phyloP scores from a whole-genome alignment of 2,888 invertebrate genomes.

The Orgyia antiqua region DNA sequence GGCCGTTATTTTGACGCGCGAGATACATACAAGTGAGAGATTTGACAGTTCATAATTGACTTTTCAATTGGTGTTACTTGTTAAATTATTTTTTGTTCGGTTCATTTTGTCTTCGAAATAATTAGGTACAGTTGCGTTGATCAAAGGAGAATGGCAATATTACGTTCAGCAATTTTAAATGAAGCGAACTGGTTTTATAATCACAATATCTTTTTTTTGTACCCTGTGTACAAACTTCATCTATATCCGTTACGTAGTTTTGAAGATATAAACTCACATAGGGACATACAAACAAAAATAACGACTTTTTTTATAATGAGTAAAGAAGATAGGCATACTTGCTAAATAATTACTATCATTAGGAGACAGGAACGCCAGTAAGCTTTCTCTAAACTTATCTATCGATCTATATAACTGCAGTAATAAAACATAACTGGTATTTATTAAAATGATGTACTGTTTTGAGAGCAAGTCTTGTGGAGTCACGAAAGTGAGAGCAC shows the following conservation, averaged over 20 bases:
- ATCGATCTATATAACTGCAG: conserved; percentile 34
- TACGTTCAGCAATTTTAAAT: too few relatives aligned
- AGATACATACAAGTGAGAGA: conserved; percentile 3
- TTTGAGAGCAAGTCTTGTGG: conserved; percentile 33
- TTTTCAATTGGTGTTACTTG: conserved; percentile 2
- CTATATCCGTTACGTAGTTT: too few relatives aligned
- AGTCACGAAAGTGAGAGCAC: conserved; percentile 44
- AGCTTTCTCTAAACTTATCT: conserved; percentile 31
- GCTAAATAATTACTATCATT: too few relatives aligned
- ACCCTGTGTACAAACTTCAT: too few relatives aligned
- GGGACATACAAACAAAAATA: too few relatives aligned
- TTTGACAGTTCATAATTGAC: conserved; percentile 6
- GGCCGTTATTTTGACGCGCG: conserved; percentile 1
- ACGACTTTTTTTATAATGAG: too few relatives aligned
- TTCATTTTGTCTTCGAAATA: conserved; percentile 1
- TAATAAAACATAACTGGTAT: conserved; percentile 41
- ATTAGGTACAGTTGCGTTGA: neutral
- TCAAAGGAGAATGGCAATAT: too few relatives aligned
- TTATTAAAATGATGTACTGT: conserved; percentile 38
- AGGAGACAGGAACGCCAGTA: conserved; percentile 10
- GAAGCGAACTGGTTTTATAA: too few relatives aligned
- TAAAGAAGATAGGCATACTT: too few relatives aligned
- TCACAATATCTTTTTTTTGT: too few relatives aligned
- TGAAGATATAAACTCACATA: too few relatives aligned
- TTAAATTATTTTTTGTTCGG: conserved; percentile 1